A percentile compares a stretch with the other conserved stretches of the same genome.
Conservation (phyloP, 1,140 invertebrate species). For the Zaprionus gabonicus region DNA sequence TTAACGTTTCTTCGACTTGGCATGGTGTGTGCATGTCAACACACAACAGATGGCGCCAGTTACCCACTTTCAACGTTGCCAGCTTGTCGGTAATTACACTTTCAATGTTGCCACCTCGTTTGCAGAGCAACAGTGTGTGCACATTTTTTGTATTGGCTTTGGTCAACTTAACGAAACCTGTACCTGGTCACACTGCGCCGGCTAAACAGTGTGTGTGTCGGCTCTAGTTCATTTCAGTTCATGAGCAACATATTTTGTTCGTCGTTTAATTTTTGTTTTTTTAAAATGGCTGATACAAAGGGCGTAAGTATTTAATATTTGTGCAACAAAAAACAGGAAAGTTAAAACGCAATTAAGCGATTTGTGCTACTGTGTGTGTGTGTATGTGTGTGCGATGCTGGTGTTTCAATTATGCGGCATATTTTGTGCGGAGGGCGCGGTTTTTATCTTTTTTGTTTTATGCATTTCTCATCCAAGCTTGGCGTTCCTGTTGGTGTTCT, state of each 20-base stretch:
- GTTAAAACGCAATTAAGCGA: background rate
- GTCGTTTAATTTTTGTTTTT: slow-evolving; percentile 75
- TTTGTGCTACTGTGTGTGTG: background rate
- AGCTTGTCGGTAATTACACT: background rate
- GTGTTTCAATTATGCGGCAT: background rate
- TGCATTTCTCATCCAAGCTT: slow-evolving; percentile 14
- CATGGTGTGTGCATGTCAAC: background rate
- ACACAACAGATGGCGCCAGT: background rate
- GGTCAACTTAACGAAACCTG: background rate
- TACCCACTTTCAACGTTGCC: background rate
- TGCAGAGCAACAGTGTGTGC: background rate
- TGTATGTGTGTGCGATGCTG: background rate
- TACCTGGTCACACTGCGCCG: slow-evolving; percentile 29
- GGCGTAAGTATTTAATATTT: slow-evolving; percentile 69
- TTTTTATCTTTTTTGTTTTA: slow-evolving; percentile 28
- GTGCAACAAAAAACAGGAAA: slow-evolving; percentile 2
- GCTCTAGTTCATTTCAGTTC: slow-evolving; percentile 52
- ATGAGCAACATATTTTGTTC: slow-evolving; percentile 69
- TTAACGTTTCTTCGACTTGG: background rate
- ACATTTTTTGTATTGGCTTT: background rate
- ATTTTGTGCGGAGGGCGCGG: slow-evolving; percentile 29
- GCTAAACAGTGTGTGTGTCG: slow-evolving; percentile 31
- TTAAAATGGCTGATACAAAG: slow-evolving; percentile 83
- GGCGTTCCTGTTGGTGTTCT: slow-evolving; percentile 35
- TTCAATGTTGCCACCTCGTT: background rate